A percentile compares a stretch with the other conserved stretches of the same genome.
phyloP scores from a whole-genome alignment of 2,113 vertebrate genomes.

The Sapayoa aenigma region DNA sequence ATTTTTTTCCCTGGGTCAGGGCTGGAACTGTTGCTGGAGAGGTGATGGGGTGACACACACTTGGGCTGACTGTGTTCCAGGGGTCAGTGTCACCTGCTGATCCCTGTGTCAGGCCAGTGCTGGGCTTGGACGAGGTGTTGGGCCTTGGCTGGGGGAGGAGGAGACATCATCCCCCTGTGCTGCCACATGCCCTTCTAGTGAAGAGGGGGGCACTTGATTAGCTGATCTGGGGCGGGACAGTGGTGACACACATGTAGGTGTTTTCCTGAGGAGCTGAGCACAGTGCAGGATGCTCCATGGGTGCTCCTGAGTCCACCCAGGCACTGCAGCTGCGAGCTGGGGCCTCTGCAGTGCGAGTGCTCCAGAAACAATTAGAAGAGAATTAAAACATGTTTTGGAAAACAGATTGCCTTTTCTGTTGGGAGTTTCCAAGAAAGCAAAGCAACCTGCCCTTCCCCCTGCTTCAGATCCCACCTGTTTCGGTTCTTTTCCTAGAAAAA shows the following conservation, averaged over 20 bases:
- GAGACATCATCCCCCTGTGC: background rate
- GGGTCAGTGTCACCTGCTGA: background rate
- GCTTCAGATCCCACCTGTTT: slow-evolving; percentile 47
- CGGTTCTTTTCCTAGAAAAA: slow-evolving; percentile 35
- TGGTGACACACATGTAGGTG: background rate
- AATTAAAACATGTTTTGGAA: background rate
- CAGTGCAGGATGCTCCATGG: rapidly evolving
- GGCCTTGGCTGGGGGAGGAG: background rate
- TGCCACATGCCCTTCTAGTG: background rate
- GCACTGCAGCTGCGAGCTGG: rapidly evolving
- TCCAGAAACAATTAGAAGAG: background rate
- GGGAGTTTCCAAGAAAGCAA: slow-evolving; percentile 16
- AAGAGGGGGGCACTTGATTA: background rate
- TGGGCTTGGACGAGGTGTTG: background rate
- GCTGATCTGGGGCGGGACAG: background rate
- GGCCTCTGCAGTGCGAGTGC: background rate
- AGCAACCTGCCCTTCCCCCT: slow-evolving; percentile 7
- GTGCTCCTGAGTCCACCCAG: background rate
- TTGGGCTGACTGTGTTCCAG: background rate
- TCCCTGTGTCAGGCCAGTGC: rapidly evolving
- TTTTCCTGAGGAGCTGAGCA: background rate
- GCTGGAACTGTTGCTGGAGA: background rate
- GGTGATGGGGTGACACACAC: rapidly evolving
- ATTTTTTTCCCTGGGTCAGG: background rate
- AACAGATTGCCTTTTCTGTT: background rate